phyloP scores from a whole-genome alignment of 2,888 invertebrate genomes.

The Agrilus cyanescens region DNA sequence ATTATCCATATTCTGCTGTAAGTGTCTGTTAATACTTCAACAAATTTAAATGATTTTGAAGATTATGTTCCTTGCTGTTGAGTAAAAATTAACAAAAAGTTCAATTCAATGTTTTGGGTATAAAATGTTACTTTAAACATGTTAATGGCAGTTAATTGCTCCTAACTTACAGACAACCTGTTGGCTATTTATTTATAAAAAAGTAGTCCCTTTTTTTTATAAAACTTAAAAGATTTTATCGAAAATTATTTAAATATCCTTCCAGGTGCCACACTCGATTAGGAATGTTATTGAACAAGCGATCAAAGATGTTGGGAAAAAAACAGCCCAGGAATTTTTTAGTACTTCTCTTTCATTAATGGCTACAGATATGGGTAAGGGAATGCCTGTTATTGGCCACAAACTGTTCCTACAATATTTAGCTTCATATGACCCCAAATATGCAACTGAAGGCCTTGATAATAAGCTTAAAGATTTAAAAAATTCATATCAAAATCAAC shows the following conservation, averaged over 20 bases:
- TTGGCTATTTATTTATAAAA: no score
- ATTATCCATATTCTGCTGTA: slow-evolving; percentile 45
- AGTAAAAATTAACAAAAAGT: not conserved
- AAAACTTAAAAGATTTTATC: slow-evolving; percentile 23
- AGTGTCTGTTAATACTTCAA: slow-evolving; percentile 32
- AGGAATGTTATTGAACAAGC: slow-evolving; percentile 35
- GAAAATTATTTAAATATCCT: slow-evolving; percentile 25
- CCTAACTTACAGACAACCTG: no score
- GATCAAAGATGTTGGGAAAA: slow-evolving; percentile 48
- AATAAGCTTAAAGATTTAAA: slow-evolving; percentile 51
- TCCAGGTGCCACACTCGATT: slow-evolving; percentile 29
- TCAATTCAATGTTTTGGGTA: slow-evolving; percentile 17
- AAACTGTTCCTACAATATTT: slow-evolving; percentile 61
- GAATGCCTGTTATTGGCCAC: slow-evolving; percentile 52
- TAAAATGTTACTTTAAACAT: no score
- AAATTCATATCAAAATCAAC: slow-evolving; percentile 67
- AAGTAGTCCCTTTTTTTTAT: slow-evolving; percentile 26
- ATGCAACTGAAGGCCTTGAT: slow-evolving; percentile 47
- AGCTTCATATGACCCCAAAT: slow-evolving; percentile 51
- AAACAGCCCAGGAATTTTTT: slow-evolving; percentile 55
- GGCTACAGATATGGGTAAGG: slow-evolving; percentile 62
- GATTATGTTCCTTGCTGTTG: no score
- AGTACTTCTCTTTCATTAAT: slow-evolving; percentile 57
- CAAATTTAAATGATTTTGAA: slow-evolving; percentile 4
- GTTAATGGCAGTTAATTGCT: no score